These are phyloP conservation scores for Apomyelois bistriatella DNA, from an alignment of 2,888 invertebrate species.

Conservation along the genomic window DNA sequence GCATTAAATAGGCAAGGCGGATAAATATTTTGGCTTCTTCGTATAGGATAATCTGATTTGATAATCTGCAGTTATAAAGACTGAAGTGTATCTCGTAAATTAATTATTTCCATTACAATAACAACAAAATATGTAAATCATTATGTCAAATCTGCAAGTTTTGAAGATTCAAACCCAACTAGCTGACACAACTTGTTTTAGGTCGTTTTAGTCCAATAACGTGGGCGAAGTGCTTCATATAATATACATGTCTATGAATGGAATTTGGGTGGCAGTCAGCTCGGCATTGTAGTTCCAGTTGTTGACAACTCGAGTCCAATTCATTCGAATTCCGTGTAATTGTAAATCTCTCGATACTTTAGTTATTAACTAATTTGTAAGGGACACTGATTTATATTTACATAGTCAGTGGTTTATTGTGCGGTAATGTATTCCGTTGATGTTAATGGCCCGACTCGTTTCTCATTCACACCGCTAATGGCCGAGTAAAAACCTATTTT, in stretches of 20 bases:
- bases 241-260: neutral
- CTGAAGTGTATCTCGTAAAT: too few relatives aligned
- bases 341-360: neutral
- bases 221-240: neutral
- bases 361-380: neutral
- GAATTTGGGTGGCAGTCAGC: neutral
- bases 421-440: slow-evolving; percentile 4
- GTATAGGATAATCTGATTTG: too few relatives aligned
- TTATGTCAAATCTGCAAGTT: too few relatives aligned
- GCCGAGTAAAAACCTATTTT: slow-evolving; percentile 6
- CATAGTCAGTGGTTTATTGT: neutral
- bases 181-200: too few relatives aligned
- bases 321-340: neutral
- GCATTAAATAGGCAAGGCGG: too few relatives aligned
- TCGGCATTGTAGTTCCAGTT: neutral
- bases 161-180: too few relatives aligned
- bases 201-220: too few relatives aligned
- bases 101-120: too few relatives aligned
- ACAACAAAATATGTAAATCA: too few relatives aligned
- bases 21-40: too few relatives aligned
- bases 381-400: neutral
- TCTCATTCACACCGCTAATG: slow-evolving; percentile 5
- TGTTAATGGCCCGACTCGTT: slow-evolving; percentile 4
- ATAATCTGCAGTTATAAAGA: too few relatives aligned
- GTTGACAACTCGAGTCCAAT: neutral